Evolutionary conservation across 2,797 vertebrate species (phyloP), one percentile per base, ranked within the genome.

Genomic region (Phyllotis vaccarum): DNA sequence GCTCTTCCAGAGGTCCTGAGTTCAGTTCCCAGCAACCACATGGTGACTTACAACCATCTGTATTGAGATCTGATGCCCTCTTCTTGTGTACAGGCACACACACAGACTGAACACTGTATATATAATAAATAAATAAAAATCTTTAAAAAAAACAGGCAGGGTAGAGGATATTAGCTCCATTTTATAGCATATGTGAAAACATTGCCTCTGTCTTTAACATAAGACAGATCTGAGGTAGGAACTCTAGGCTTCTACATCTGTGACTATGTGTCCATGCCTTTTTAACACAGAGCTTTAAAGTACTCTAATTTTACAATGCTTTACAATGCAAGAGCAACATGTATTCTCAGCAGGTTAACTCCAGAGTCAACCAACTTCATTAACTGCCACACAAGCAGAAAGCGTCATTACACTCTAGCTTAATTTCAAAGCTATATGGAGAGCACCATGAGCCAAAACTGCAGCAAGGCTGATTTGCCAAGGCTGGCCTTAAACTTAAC

Each of bases 321-420:
- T 80, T 87, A 46, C 1, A 34, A 43, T 40, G 0, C 21, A 78
- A 95, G 70, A 81, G 24, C 76, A 75, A 56, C 62, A 79, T n/a
- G 66, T 86, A 43, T 22, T 96, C 34, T 29, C 78, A 64, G 54
- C 64, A 95, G 62, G 62, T 58, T 89, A 70, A 94, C 58, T 92
- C 60, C 78, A 88, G 78, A 82, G 76, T 54, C 90, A 94, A 79
- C 46, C 64, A 94, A 76, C 60, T 79, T 85, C 40, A 93, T 89
- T 88, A 86, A 85, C 54, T 89, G 93, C 24, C 75, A 93, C 78
- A 68, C 11, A 88, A 92, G 17, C 17, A 68, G 64, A 64, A 79
- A 49, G 34, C 43, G 86, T 1, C 74, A 37, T 90, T 60, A n/a
- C 40, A 86, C 34, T 85, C 90, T 82, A 82, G n/a, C n/a, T n/a